A percentile compares a stretch with the other conserved stretches of the same genome.
These are phyloP conservation scores for Agrotis puta DNA, from an alignment of 2,888 invertebrate genomes.

Conservation along the genomic window DNA sequence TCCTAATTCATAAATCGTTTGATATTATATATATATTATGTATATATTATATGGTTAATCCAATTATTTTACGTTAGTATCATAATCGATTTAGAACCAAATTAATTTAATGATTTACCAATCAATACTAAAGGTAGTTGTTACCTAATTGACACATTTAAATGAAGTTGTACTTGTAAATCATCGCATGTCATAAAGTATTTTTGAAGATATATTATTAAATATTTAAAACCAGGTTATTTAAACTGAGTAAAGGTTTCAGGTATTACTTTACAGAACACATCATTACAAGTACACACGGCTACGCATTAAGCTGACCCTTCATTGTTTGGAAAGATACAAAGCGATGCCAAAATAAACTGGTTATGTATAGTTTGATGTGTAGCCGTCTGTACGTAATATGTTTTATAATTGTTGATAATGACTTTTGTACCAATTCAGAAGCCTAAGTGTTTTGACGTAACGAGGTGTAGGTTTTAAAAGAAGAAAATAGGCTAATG, in stretches of 20 bases:
- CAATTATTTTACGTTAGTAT: slow-evolving; percentile 2
- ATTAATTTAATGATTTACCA: slow-evolving; percentile 5
- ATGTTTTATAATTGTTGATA: slow-evolving; percentile 33
- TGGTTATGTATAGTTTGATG: too few relatives aligned
- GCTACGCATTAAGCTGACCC: too few relatives aligned
- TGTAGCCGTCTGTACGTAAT: too few relatives aligned
- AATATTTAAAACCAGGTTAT: slow-evolving; percentile 31
- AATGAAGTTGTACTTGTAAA: slow-evolving; percentile 46
- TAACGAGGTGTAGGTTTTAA: slow-evolving; percentile 19
- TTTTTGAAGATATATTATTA: slow-evolving; percentile 13
- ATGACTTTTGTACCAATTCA: slow-evolving; percentile 16
- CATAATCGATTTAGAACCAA: slow-evolving; percentile 9
- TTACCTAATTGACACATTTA: slow-evolving; percentile 27
- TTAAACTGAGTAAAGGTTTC: slow-evolving; percentile 25
- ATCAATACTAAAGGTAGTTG: slow-evolving; percentile 26
- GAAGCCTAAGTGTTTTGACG: slow-evolving; percentile 24
- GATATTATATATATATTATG: too few relatives aligned
- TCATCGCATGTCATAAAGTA: slow-evolving; percentile 26
- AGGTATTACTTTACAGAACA: slow-evolving; percentile 10
- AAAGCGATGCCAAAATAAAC: too few relatives aligned
- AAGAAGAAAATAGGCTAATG: slow-evolving; percentile 40
- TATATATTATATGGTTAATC: slow-evolving; percentile 1
- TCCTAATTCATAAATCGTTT: not conserved
- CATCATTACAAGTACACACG: too few relatives aligned
- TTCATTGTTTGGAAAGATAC: too few relatives aligned